A percentile compares a stretch with the other conserved stretches of the same genome.
phyloP scores from a whole-genome alignment of 2,113 vertebrate species.

The Colistium nudipinnis region DNA sequence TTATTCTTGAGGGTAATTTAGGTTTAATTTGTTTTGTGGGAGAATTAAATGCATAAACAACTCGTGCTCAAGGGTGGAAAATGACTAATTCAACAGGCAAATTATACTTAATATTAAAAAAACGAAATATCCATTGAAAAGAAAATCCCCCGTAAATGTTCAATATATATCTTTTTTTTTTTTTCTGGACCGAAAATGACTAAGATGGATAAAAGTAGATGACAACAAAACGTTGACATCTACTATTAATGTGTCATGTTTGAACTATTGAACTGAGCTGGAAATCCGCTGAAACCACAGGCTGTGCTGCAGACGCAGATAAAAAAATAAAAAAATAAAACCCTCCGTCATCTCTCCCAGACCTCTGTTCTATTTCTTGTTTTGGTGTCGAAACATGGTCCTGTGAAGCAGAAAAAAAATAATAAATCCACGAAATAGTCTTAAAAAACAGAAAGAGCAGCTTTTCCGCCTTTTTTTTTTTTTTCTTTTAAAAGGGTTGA shows the following conservation, averaged over 20 bases:
- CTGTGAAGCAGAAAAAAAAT: conserved; percentile 37
- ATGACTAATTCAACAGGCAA: neutral
- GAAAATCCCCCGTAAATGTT: no score
- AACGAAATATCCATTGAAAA: neutral
- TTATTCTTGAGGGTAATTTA: no score
- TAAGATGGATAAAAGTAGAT: no score
- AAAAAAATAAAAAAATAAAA: neutral
- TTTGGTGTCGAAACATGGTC: conserved; percentile 31
- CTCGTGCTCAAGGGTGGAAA: neutral
- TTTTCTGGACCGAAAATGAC: no score
- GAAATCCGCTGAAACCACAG: neutral
- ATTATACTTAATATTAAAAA: neutral
- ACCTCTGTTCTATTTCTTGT: neutral
- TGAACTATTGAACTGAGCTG: neutral
- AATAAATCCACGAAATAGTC: conserved; percentile 1
- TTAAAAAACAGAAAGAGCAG: conserved; percentile 37
- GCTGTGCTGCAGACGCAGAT: neutral
- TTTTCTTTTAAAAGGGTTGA: no score
- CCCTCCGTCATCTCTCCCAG: neutral
- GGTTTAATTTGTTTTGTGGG: neutral
- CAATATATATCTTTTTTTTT: no score
- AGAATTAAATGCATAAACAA: neutral
- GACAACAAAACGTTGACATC: neutral
- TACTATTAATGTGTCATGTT: neutral
- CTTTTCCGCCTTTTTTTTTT: conserved; percentile 51